Evolutionary conservation across 2,888 invertebrate genomes (phyloP), one percentile per base, ranked within the genome.

Genomic region (Nomada hirtipes): DNA sequence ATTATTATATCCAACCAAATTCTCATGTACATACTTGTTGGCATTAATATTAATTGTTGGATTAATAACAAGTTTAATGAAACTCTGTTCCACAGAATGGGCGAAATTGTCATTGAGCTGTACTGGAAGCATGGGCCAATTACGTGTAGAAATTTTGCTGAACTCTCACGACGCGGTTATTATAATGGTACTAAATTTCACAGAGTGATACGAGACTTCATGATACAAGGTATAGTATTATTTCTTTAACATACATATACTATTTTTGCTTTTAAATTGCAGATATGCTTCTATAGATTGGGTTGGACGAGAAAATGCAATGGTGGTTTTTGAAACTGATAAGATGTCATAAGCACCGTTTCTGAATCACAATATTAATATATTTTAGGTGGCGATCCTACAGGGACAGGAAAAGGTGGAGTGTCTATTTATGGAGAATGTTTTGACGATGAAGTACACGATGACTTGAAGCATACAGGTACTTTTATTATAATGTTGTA

Each of bases 101-200:
- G 99, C 0, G 97, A 97, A 90, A 95, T 99, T 68, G 95, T 96
- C 0, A 94, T 99, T 67, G 99, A 99, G 94, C 95, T 99, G 85
- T 99, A 99, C 92, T 99, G 99, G 99, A 98, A 98, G 93, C 99
- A 99, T 93, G 97, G 99, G 0, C 99, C 99, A n/a, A 96, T 96
- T 88, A 99, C 99, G 0, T 99, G 99, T 89, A 95, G 98, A 91
- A 99, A 99, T 93, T 99, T 99, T 94, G 99, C 99, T 79, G 99
- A 99, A 94, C 94, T 99, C 42, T 95, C 97, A 0, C 95, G 98
- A 79, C 95, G 99, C 90, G 99, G 98, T 26, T 99, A 99, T 94
- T 99, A 99, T 93, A 98, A 99, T 94, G 98, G 97, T 85, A 98
- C 98, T 4, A 97, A 98, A 90, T 99, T 99, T 93, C 99, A 99